phyloP scores from a whole-genome alignment of 2,113 vertebrate species.

The Phalacrocorax brasilianus region DNA sequence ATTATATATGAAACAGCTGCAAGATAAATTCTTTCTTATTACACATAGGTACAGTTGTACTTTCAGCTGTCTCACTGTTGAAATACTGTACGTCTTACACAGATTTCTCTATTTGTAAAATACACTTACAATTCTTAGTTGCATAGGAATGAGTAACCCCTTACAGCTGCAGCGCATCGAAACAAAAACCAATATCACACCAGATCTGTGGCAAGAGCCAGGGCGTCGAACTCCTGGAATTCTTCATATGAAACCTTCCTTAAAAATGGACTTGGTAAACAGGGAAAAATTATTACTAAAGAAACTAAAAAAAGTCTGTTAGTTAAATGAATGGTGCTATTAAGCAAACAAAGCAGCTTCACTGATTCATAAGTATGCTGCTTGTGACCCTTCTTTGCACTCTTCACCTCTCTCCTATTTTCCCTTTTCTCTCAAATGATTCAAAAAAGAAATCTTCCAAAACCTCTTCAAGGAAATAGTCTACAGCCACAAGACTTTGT shows the following conservation, averaged over 20 bases:
- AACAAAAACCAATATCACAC: neutral
- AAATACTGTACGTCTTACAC: neutral
- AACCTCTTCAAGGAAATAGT: conserved; percentile 20
- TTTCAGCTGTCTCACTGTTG: conserved; percentile 23
- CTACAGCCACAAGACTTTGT: neutral
- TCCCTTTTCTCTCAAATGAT: too few relatives aligned
- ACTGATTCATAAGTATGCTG: fast-evolving
- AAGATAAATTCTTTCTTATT: conserved; percentile 27
- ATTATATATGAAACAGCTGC: conserved; percentile 46
- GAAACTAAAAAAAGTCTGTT: neutral
- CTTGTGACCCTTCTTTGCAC: fast-evolving
- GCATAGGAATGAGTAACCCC: neutral
- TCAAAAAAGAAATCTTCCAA: conserved; percentile 20
- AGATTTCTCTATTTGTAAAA: neutral
- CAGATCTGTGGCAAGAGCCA: neutral
- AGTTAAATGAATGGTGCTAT: neutral
- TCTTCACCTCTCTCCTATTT: neutral
- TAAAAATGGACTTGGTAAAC: neutral
- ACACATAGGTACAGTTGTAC: conserved; percentile 31
- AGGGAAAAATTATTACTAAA: neutral
- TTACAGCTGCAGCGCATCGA: neutral
- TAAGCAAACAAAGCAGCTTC: neutral
- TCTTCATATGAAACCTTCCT: neutral
- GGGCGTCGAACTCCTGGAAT: neutral
- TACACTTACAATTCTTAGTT: neutral